Evolutionary conservation across 2,888 invertebrate species (phyloP), one percentile per base, ranked within the genome.

Genomic region (Drosophila phalerata): DNA sequence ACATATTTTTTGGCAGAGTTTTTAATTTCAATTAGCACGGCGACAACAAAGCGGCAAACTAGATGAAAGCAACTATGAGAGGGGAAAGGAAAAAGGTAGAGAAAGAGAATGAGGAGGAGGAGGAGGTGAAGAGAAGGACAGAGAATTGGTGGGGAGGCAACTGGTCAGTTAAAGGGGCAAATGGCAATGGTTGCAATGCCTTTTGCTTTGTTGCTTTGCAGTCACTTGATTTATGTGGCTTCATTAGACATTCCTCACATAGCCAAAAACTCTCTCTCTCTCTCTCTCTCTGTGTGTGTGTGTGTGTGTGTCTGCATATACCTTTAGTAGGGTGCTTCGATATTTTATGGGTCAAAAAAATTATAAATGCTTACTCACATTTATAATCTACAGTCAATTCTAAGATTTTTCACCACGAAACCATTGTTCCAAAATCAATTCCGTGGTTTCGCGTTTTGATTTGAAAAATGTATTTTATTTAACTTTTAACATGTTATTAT

Each of bases 151-250:
- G 13, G 37, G 11, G 19, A 9, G 4, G 30, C 9, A 9, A 30
- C 9, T 5, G 15, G 22, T 25, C 13, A 38, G 34, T 57, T 55
- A 57, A 56, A 43, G 55, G 49, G 63, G 48, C 64, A 69, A 65
- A 64, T 49, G 60, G 49, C 48, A 30, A 56, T 45, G 56, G 56
- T 15, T 56, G 53, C 40, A 53, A n/a, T 47, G 61, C 52, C 66
- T 58, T 67, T 69, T 52, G 71, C 61, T 57, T 62, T 64, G 52
- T 45, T 56, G 58, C 40, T 56, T 61, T 47, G 57, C 42, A 57
- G 77, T 77, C 86, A 90, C 83, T 90, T 91, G 91, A 91, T 90
- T 90, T 90, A 91, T 90, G 91, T 89, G 90, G 90, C 90, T 89
- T 89, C 89, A 91, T 90, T 90, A 90, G 77, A 84, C 84, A 91